These are phyloP conservation scores for Thyatira batis DNA, from an alignment of 2,888 invertebrate genomes.

Conservation along the genomic window DNA sequence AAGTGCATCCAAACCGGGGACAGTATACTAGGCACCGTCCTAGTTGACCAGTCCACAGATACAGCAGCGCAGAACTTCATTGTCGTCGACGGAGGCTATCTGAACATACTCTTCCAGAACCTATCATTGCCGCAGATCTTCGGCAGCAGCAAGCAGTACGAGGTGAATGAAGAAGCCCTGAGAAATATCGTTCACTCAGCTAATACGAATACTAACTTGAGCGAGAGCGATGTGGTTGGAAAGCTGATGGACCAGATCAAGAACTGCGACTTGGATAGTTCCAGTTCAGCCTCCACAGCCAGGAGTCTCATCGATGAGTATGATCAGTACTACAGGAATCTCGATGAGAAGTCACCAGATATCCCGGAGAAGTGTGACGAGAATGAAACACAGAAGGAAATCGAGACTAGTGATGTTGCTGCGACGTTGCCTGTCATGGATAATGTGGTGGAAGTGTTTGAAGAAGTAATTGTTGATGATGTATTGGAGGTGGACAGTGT, in stretches of 20 bases:
- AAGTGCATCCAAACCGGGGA: slow-evolving; percentile 69
- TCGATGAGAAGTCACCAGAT: slow-evolving; percentile 40
- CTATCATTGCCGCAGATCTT: slow-evolving; percentile 68
- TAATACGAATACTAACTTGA: slow-evolving; percentile 41
- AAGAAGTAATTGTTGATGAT: slow-evolving; percentile 13
- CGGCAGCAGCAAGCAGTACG: slow-evolving; percentile 68
- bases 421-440: background rate
- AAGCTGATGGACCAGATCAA: slow-evolving; percentile 62
- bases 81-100: slow-evolving; percentile 68
- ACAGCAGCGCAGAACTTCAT: slow-evolving; percentile 62
- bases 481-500: slow-evolving; percentile 15
- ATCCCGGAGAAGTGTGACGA: slow-evolving; percentile 26
- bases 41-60: slow-evolving; percentile 37
- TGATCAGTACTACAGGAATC: slow-evolving; percentile 65
- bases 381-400: slow-evolving; percentile 13
- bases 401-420: background rate
- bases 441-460: slow-evolving; percentile 8
- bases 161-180: slow-evolving; percentile 72
- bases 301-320: slow-evolving; percentile 72
- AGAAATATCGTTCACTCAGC: slow-evolving; percentile 62
- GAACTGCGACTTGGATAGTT: slow-evolving; percentile 50
- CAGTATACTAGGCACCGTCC: slow-evolving; percentile 25
- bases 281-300: slow-evolving; percentile 67
- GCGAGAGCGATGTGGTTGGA: slow-evolving; percentile 47
- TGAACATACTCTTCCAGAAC: slow-evolving; percentile 72